Percentiles rank a stretch among this genome's conserved stretches.
These are phyloP conservation scores for Tragulus kanchil DNA, from an alignment of 2,113 vertebrate genomes.

Conservation along the genomic window DNA sequence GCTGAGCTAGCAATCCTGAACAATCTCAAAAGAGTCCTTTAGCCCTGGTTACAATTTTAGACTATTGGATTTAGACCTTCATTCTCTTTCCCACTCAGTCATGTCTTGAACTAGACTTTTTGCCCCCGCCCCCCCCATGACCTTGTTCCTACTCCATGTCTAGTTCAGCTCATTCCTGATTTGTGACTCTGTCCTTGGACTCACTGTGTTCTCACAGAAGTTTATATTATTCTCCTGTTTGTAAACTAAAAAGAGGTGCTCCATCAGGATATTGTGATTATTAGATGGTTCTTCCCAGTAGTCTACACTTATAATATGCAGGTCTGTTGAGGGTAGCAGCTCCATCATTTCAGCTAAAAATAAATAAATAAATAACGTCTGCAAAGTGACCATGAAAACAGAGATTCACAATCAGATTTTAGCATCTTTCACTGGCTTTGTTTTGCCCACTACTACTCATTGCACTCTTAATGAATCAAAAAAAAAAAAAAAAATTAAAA, in stretches of 20 bases:
- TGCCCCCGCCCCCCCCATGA: neutral
- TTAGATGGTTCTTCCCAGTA: neutral
- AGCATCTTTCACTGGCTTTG: neutral
- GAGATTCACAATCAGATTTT: neutral
- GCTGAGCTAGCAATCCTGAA: neutral
- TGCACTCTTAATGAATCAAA: neutral
- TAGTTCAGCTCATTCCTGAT: neutral
- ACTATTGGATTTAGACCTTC: neutral
- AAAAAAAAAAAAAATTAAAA: neutral
- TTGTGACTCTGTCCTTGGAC: neutral
- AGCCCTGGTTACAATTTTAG: neutral
- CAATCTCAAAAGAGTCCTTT: constrained; percentile 19
- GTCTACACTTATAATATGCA: neutral
- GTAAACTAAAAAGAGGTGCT: neutral
- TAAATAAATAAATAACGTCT: neutral
- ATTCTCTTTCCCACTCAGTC: neutral
- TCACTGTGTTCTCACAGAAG: neutral
- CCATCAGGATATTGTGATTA: neutral
- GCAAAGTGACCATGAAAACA: neutral
- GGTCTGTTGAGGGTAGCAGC: fast-evolving
- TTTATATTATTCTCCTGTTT: neutral
- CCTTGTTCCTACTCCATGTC: neutral
- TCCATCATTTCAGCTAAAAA: neutral
- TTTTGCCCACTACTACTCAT: neutral
- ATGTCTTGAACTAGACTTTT: neutral